Base-by-base conservation (phyloP, 2,797 vertebrate species). In the Sebastiscus tertius region DNA sequence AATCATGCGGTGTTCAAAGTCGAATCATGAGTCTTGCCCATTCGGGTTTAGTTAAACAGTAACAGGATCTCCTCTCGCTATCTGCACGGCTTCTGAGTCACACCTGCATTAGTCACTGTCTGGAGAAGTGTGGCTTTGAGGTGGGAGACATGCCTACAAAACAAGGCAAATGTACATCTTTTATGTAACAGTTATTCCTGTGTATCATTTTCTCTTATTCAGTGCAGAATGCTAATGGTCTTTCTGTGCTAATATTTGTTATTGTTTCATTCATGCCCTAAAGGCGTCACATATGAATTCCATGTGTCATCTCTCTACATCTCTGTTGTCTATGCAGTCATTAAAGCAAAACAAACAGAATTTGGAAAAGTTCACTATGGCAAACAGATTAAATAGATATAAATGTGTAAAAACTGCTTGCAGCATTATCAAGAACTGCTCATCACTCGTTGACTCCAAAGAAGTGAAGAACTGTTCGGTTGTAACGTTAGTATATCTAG, bases 11-110 rank as follows among this genome's bases (percentile, higher is more conserved):
- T 65, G 61, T 78, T 91, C 75, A 75, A 60, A 81, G 82, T 68
- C 18, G 16, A 69, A 74, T 76, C 68, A 24, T 10, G 66, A 63
- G 24, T 68, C 75, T 67, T 82, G 69, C 71, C 79, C 74, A 49
- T 82, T 91, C 86, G 69, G 73, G 70, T 87, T 82, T 61, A 70
- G 79, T 87, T 87, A 89, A 68, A 82, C 82, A 26, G 72, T 61
- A 82, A 81, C 77, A 65, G 54, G 62, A 86, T 86, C 75, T 82
- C 36, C 58, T 77, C 39, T 75, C 11, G 33, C 65, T 73, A 54
- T 84, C 71, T 86, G 75, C 72, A 52, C 8, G 33, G 42, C 68
- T 42, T 77, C 67, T 69, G 78, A 89, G 58, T 85, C 81, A 89
- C 74, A 79, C 77, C 76, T 77, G 61, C 22, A 70, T 79, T 71